Base-by-base conservation (phyloP, 2,888 invertebrate species). In the Platynereis dumerilii region DNA sequence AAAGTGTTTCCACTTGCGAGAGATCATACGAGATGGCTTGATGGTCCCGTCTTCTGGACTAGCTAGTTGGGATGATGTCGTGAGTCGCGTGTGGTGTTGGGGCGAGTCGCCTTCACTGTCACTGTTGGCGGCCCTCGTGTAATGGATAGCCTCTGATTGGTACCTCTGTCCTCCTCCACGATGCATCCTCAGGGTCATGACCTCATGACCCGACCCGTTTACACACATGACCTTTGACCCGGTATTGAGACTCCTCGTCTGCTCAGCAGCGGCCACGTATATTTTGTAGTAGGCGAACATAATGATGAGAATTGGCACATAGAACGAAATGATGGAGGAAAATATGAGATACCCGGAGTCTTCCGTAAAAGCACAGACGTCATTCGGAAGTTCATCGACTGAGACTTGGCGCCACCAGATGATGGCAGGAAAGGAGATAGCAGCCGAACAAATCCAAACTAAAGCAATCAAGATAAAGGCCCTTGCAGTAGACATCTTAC, bases 351-450 rank as follows among this genome's bases (percentile, higher is more conserved):
- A 99, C 68, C 94, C 94, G 76, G 94, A 87, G 85, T 96, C 94
- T 85, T 97, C 96, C 70, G 98, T 98, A 85, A 99, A 99, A 59
- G 93, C 91, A 85, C 98, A 99, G 83, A 72, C 61, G 56, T 75
- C 39, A 22, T 65, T 17, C 64, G 39, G 72, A 63, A 29, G 39
- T 52, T 58, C 20, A 42, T 44, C 27, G 22, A 15, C 42, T 27
- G 68, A 64, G 75, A 78, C 54, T 2, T 0, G 81, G 53, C 86
- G 80, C 87, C 87, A 87, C 86, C 86, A 87, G 15, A 85, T 81
- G 68, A 99, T 98, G 1, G 98, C 98, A 2, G 99, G 99, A 84
- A 99, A 99, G 2, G 97, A 97, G 82, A 99, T 96, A 26, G 94
- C 91, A 66, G 95, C 92, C 17, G 97, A 96, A 83, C 96, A 95